Base-by-base conservation (phyloP, 2,113 vertebrate genomes). In the Fukomys damarensis region DNA sequence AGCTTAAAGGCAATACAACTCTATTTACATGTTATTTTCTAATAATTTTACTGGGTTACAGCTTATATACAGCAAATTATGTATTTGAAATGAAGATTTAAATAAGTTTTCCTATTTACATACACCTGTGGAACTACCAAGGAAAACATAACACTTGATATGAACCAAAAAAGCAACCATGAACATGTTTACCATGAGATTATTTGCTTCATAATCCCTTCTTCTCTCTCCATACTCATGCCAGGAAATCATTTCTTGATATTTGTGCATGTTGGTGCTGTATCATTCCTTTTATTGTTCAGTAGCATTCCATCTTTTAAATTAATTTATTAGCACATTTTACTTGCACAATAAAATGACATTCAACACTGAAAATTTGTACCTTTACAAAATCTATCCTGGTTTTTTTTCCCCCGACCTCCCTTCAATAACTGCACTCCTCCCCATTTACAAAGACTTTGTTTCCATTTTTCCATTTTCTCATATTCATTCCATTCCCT, bases 141-240 rank as follows among this genome's bases (percentile, higher is more conserved):
- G 43, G 65, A 90, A 85, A 91, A 8, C 24, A 80, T 95, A n/a
- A 66, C n/a, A n/a, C n/a, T n/a, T 7, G 54, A 95, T 86, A 93
- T 49, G 12, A 68, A 43, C 30, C 41, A 38, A 2, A 54, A 38
- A 63, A 59, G 24, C 59, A 59, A n/a, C 35, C 58, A 46, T 49
- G 12, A 49, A 46, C 13, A 28, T 46, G 26, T 30, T 30, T 49
- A 49, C 43, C 26, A 76, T 41, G 41, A 74, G 72, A 76, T 76
- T 76, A 46, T 46, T 46, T 65, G 28, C 28, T 16, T 76, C 13
- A 3, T 28, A 63, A 24, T 54, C 58, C 4, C 9, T 83, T 66
- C 68, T 61, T 76, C 46, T 0, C 5, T 19, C 17, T 72, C 56
- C 19, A 20, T 4, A 74, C 0, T 24, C 20, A 68, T 3, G 10